Evolutionary conservation across 2,888 invertebrate genomes (phyloP).

Genomic region (Helobdella robusta): DNA sequence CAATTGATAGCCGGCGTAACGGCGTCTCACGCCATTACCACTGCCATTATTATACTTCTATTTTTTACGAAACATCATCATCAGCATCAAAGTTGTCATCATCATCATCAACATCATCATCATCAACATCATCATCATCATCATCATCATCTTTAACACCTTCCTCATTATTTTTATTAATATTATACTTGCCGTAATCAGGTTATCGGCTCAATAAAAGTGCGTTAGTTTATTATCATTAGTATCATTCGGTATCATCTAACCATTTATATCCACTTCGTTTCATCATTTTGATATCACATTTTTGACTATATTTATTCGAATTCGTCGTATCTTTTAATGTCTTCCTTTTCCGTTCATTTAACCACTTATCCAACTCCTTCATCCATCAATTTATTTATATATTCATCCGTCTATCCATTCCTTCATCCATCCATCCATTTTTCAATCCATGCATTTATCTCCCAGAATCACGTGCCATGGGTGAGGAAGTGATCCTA

Average conservation of each 20-base stretch:
- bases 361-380: background rate
- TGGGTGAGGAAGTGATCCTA: conserved; percentile 33
- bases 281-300: too few relatives aligned
- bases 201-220: too few relatives aligned
- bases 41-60: too few relatives aligned
- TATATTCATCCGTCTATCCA: background rate
- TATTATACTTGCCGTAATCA: conserved; percentile 1
- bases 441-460: background rate
- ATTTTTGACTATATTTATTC: too few relatives aligned
- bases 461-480: conserved; percentile 29
- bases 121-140: conserved; percentile 18
- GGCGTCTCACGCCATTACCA: too few relatives aligned
- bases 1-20: too few relatives aligned
- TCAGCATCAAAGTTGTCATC: background rate
- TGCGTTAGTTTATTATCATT: too few relatives aligned
- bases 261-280: too few relatives aligned
- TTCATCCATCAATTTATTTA: background rate
- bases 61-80: too few relatives aligned
- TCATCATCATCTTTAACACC: conserved; percentile 5
- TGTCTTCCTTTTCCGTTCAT: background rate
- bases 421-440: background rate
- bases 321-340: too few relatives aligned
- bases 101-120: conserved; percentile 15
- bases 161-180: conserved; percentile 11
- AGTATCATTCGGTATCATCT: too few relatives aligned